These are phyloP conservation scores for Meliscaeva auricollis DNA, from an alignment of 2,888 invertebrate genomes.

Conservation along the genomic window DNA sequence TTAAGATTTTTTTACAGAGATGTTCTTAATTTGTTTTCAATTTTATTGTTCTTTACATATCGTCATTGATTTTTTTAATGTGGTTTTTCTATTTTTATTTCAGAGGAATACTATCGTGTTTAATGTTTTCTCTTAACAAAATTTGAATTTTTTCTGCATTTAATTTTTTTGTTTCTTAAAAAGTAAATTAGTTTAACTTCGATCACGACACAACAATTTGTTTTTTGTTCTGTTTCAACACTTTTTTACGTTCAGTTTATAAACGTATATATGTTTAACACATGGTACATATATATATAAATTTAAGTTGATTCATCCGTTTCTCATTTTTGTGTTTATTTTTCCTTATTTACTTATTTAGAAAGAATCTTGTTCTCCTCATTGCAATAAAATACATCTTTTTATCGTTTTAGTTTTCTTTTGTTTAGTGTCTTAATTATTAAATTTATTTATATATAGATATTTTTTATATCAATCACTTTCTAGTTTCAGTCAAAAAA, in stretches of 20 bases:
- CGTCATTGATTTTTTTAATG: slow-evolving; percentile 78
- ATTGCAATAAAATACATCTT: slow-evolving; percentile 54
- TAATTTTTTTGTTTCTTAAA: slow-evolving; percentile 77
- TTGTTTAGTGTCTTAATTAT: slow-evolving; percentile 60
- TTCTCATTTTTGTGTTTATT: slow-evolving; percentile 25
- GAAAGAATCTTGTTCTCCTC: slow-evolving; percentile 37
- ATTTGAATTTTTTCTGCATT: slow-evolving; percentile 70
- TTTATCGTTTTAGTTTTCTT: slow-evolving; percentile 32
- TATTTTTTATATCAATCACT: slow-evolving; percentile 76
- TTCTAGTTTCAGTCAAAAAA: slow-evolving; percentile 76
- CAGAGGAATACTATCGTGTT: slow-evolving; percentile 58
- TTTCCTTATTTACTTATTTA: slow-evolving; percentile 6
- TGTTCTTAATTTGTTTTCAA: slow-evolving; percentile 79
- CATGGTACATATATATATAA: slow-evolving; percentile 36
- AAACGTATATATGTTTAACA: slow-evolving; percentile 42
- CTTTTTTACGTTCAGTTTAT: slow-evolving; percentile 40
- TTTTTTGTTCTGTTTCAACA: slow-evolving; percentile 64
- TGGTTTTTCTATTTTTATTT: slow-evolving; percentile 8
- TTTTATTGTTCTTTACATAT: slow-evolving; percentile 77
- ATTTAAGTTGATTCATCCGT: slow-evolving; percentile 35
- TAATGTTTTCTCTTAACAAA: slow-evolving; percentile 48
- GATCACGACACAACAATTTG: slow-evolving; percentile 77
- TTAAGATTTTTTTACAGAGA: slow-evolving; percentile 76
- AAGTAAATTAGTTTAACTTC: slow-evolving; percentile 77
- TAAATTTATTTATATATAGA: slow-evolving; percentile 74